Conservation (phyloP, 30 jellyfish, hydroid and myxozoan species). For the Turritopsis rubra region DNA sequence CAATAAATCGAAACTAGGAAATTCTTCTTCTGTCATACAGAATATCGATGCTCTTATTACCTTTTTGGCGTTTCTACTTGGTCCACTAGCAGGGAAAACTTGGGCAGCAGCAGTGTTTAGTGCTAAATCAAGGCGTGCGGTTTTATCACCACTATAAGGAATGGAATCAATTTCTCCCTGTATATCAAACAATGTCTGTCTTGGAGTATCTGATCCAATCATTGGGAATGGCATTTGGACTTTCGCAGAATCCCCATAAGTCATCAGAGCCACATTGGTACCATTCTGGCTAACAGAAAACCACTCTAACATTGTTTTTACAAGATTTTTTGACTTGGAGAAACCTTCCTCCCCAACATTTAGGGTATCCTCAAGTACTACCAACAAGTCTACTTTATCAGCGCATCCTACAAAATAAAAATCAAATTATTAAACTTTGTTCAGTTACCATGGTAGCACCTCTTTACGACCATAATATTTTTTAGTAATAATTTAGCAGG, state of each 20-base stretch:
- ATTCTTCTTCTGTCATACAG: neutral
- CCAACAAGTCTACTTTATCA: constrained; percentile 60
- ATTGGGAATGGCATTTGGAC: constrained; percentile 52
- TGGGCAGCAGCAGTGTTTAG: constrained; percentile 57
- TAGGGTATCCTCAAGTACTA: constrained; percentile 74
- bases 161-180: constrained; percentile 45
- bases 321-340: constrained; percentile 57
- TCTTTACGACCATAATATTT: neutral
- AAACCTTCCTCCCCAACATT: constrained; percentile 67
- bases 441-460: neutral
- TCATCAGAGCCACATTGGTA: constrained; percentile 81
- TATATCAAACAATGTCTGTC: constrained; percentile 34
- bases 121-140: constrained; percentile 79
- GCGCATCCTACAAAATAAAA: constrained; percentile 47
- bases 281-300: constrained; percentile 39
- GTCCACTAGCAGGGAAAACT: constrained; percentile 41
- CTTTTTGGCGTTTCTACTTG: constrained; percentile 51
- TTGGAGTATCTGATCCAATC: constrained; percentile 13
- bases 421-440: neutral
- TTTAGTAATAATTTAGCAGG: neutral
- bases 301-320: constrained; percentile 44
- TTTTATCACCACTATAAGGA: constrained; percentile 61
- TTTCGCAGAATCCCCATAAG: constrained; percentile 78
- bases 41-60: constrained; percentile 17
- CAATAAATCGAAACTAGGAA: neutral